Percentiles rank a stretch among this genome's conserved stretches.
Conservation (phyloP, 2,797 vertebrate species). For the Mastacembelus armatus region DNA sequence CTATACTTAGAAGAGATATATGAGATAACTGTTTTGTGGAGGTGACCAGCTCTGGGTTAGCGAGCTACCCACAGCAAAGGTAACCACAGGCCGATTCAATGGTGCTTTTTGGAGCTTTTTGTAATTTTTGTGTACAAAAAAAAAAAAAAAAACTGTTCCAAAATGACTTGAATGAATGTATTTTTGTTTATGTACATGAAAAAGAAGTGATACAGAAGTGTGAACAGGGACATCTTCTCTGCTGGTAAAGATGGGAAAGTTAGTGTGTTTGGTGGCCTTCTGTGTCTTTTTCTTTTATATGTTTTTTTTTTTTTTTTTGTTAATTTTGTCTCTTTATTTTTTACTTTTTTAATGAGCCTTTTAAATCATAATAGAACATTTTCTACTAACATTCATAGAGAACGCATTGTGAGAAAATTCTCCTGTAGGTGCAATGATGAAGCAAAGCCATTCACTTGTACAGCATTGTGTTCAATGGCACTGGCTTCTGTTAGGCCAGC, state of each 20-base stretch:
- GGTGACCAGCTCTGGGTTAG: conserved; percentile 74
- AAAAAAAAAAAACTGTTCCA: conserved; percentile 82
- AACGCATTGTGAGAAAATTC: conserved; percentile 68
- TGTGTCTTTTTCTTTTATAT: conserved; percentile 68
- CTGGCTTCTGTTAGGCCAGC: conserved; percentile 71
- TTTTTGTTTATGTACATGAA: conserved; percentile 84
- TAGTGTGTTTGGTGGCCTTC: conserved; percentile 82
- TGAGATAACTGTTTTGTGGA: conserved; percentile 81
- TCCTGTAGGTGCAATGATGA: conserved; percentile 80
- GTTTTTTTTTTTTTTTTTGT: conserved; percentile 43
- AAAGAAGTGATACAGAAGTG: conserved; percentile 79
- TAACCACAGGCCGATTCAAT: conserved; percentile 86
- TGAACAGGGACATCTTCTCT: conserved; percentile 75
- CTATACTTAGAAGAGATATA: conserved; percentile 79
- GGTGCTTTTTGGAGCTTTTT: conserved; percentile 89
- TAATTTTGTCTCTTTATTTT: conserved; percentile 48
- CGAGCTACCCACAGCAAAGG: conserved; percentile 58
- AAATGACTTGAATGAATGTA: conserved; percentile 92
- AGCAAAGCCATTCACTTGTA: conserved; percentile 77
- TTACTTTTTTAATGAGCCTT: conserved; percentile 82
- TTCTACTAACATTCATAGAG: conserved; percentile 82
- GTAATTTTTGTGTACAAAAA: conserved; percentile 86
- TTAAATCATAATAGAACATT: conserved; percentile 80
- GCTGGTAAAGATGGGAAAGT: conserved; percentile 69
- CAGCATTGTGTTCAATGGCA: conserved; percentile 66